phyloP scores from a whole-genome alignment of 2,113 vertebrate genomes.

The Psophia crepitans region DNA sequence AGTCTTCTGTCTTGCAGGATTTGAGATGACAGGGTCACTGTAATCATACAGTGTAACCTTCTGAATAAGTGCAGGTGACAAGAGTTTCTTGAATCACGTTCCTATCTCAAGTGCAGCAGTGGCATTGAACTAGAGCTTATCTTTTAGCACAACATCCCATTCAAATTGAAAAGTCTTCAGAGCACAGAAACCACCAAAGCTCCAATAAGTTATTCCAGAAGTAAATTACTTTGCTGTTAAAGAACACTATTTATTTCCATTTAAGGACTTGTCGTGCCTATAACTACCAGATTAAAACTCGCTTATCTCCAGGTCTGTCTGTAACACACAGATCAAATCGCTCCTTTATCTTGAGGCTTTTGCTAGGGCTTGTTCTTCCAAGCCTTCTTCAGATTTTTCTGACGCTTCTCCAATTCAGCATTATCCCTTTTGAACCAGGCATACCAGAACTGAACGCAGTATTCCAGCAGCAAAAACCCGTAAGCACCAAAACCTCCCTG shows the following conservation, averaged over 20 bases:
- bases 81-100: not conserved
- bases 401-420: not conserved
- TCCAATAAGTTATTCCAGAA: not conserved
- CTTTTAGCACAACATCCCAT: conserved; percentile 2
- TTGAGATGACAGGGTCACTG: conserved; percentile 1
- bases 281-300: not conserved
- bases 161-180: not conserved
- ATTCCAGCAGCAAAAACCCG: not conserved
- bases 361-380: not conserved
- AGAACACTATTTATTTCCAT: not conserved
- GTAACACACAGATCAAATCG: not conserved
- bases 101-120: not conserved
- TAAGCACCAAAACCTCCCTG: not conserved
- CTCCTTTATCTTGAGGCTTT: not conserved
- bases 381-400: not conserved
- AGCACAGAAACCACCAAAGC: not conserved
- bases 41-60: not conserved
- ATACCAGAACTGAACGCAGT: not conserved
- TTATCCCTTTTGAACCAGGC: not conserved
- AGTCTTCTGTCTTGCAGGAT: not conserved
- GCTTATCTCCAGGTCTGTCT: not conserved
- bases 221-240: not conserved
- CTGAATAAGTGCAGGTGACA: not conserved
- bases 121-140: not conserved
- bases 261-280: not conserved